Percentiles rank a stretch among this genome's conserved stretches.
Conservation (phyloP, 2,797 vertebrate genomes). For the Rhinella marina region DNA sequence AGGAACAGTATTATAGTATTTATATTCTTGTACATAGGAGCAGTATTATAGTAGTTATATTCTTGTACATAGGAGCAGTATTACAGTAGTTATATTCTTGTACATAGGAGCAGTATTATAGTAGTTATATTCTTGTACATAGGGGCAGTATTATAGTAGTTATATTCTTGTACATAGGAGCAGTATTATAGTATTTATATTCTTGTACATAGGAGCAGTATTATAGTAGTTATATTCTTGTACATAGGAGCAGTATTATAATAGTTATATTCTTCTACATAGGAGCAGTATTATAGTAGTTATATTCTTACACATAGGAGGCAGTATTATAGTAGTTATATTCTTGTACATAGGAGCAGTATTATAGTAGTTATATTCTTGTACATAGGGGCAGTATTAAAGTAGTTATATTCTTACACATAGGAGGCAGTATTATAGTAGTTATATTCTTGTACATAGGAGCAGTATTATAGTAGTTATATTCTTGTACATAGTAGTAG, state of each 20-base stretch:
- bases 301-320: too few relatives aligned
- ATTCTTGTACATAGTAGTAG: too few relatives aligned
- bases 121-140: too few relatives aligned
- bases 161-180: conserved; percentile 17
- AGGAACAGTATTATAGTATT: background rate
- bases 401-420: background rate
- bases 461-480: too few relatives aligned
- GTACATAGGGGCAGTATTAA: too few relatives aligned
- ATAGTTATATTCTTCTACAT: background rate
- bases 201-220: conserved; percentile 1
- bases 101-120: background rate
- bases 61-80: too few relatives aligned
- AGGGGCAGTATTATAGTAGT: conserved; percentile 6
- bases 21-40: too few relatives aligned
- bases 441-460: too few relatives aligned
- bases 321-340: background rate
- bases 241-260: conserved; percentile 7
- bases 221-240: conserved; percentile 19
- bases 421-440: background rate
- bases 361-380: too few relatives aligned
- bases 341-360: background rate
- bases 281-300: too few relatives aligned
- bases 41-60: too few relatives aligned
- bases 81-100: background rate
- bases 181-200: conserved; percentile 13